Evolutionary conservation across 2,888 invertebrate genomes (phyloP).

Genomic region (Ochropleura plecta): DNA sequence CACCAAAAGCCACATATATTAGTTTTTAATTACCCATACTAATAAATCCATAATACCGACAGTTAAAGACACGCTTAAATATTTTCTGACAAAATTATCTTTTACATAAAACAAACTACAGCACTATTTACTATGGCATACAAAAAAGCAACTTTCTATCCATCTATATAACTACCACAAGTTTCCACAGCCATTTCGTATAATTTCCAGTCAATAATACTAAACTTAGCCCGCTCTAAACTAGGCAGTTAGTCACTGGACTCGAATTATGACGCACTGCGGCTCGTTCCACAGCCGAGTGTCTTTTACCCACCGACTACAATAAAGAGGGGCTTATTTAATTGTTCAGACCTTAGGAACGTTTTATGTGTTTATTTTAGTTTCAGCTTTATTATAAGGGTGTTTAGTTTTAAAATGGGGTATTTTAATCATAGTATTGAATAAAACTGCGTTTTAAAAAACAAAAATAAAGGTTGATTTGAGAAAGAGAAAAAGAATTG

Average conservation of each 20-base stretch:
- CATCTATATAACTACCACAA: background rate
- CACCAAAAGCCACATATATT: no score
- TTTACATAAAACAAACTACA: background rate
- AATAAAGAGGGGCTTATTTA: conserved; percentile 53
- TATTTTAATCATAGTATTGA: conserved; percentile 17
- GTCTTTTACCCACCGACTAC: conserved; percentile 52
- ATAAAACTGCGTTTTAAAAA: background rate
- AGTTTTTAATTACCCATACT: no score
- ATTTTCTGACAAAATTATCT: background rate
- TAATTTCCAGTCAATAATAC: conserved; percentile 21
- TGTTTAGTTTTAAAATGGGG: conserved; percentile 26
- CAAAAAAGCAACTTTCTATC: background rate
- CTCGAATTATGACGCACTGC: conserved; percentile 72
- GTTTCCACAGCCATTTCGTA: background rate
- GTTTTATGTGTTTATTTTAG: conserved; percentile 50
- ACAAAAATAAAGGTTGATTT: no score
- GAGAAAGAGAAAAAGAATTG: no score
- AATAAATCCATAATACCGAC: no score
- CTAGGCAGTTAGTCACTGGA: conserved; percentile 39
- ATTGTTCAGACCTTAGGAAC: conserved; percentile 45
- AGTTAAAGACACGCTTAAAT: no score
- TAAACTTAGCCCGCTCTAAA: conserved; percentile 43
- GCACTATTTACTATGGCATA: background rate
- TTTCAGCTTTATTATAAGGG: conserved; percentile 36
- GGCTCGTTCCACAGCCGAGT: conserved; percentile 57